A percentile compares a stretch with the other conserved stretches of the same genome.
Evolutionary conservation across 2,797 vertebrate species (phyloP).

Genomic region (Chiloscyllium punctatum): DNA sequence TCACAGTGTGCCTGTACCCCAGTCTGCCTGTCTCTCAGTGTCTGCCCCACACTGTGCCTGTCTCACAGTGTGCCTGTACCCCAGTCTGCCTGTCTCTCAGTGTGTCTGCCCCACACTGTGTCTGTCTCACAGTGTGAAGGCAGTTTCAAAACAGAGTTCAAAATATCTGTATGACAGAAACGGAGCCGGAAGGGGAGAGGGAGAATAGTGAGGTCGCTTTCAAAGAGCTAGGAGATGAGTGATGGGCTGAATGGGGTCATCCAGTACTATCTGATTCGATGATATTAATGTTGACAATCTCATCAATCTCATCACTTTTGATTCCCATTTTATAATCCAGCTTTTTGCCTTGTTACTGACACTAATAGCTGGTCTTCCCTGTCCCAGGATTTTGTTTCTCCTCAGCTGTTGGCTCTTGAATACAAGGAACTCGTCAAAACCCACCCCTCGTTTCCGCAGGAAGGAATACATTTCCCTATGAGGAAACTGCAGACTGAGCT

Average conservation of each 20-base stretch:
- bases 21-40: too few species aligned
- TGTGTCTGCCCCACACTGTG: not conserved
- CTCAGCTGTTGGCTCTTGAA: not conserved
- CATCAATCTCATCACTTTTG: not conserved
- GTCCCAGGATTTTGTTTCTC: not conserved
- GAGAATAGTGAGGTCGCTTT: too few species aligned
- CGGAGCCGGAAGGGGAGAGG: too few species aligned
- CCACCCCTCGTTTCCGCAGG: constrained; percentile 6
- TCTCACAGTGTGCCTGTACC: not conserved
- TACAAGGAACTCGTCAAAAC: not conserved
- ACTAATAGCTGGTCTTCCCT: not conserved
- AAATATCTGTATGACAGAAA: too few species aligned
- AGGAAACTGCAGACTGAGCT: not conserved
- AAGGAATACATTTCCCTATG: not conserved
- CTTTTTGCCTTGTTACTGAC: too few species aligned
- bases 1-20: too few species aligned
- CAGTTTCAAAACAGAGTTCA: not conserved
- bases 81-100: too few species aligned
- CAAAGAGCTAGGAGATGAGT: not conserved
- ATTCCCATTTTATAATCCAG: not conserved
- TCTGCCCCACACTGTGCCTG: too few species aligned
- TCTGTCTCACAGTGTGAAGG: too few species aligned
- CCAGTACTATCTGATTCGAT: not conserved
- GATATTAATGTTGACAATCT: not conserved
- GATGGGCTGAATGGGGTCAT: not conserved